Conservation (phyloP, 2,113 vertebrate genomes). For the Chaenogobius annularis region DNA sequence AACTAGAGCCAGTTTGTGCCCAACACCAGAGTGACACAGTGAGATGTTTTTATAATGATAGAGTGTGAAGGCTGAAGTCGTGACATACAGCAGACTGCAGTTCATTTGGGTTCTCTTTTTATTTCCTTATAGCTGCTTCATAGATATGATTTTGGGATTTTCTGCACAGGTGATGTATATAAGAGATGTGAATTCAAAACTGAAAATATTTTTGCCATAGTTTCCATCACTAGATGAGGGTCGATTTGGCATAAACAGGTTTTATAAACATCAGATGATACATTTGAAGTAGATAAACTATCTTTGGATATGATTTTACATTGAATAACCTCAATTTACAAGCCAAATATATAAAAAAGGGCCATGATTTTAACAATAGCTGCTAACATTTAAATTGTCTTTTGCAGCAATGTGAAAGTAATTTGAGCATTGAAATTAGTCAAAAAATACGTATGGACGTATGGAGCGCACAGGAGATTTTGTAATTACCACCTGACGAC, state of each 20-base stretch:
- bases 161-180: not conserved
- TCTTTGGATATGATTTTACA: not conserved
- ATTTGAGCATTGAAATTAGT: not conserved
- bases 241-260: no score
- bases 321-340: not conserved
- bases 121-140: not conserved
- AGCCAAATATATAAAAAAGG: no score
- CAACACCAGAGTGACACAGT: conserved; percentile 2
- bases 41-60: conserved; percentile 4
- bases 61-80: not conserved
- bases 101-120: not conserved
- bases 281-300: not conserved
- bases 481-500: not conserved
- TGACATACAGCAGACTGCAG: not conserved
- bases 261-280: no score
- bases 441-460: not conserved
- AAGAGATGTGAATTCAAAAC: no score
- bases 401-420: no score
- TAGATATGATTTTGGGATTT: not conserved
- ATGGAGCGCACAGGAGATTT: not conserved
- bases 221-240: no score
- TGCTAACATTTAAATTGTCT: not conserved
- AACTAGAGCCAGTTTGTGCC: not conserved
- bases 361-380: not conserved
- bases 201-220: no score